Conservation (phyloP, 2,113 vertebrate genomes). For the Callochromis pleurospilus region DNA sequence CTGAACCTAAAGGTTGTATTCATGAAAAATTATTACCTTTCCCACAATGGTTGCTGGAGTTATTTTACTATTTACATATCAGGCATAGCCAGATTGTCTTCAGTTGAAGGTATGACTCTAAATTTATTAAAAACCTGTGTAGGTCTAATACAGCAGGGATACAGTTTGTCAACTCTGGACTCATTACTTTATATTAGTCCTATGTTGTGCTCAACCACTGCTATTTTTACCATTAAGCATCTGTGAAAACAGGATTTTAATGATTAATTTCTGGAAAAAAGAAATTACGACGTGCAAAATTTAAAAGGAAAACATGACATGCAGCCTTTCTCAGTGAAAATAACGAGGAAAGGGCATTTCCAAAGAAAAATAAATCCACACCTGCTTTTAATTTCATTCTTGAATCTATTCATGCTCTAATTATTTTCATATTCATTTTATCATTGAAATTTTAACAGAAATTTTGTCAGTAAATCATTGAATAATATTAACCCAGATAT, state of each 20-base stretch:
- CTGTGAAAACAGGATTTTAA: not conserved
- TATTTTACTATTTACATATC: not conserved
- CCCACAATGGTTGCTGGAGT: not conserved
- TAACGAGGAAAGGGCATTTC: not conserved
- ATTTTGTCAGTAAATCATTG: not conserved
- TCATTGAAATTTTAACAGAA: not conserved
- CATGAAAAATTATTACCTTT: not conserved
- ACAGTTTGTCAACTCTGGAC: not conserved
- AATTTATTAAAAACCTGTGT: conserved; percentile 41
- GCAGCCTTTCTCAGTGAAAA: not conserved
- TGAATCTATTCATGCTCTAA: not conserved
- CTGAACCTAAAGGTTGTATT: not conserved
- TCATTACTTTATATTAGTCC: not conserved
- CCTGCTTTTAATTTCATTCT: not conserved
- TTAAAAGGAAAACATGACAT: not conserved
- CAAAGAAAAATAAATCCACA: not conserved
- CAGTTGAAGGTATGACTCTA: conserved; percentile 7
- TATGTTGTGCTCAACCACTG: not conserved
- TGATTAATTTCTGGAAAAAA: conserved; percentile 20
- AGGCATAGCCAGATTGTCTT: not conserved
- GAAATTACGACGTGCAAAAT: conserved; percentile 13
- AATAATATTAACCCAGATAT: not conserved
- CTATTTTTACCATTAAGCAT: not conserved
- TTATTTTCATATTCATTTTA: not conserved
- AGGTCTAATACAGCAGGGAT: not conserved